These are phyloP conservation scores for Syrphus vitripennis DNA, from an alignment of 2,888 invertebrate species.

Conservation along the genomic window DNA sequence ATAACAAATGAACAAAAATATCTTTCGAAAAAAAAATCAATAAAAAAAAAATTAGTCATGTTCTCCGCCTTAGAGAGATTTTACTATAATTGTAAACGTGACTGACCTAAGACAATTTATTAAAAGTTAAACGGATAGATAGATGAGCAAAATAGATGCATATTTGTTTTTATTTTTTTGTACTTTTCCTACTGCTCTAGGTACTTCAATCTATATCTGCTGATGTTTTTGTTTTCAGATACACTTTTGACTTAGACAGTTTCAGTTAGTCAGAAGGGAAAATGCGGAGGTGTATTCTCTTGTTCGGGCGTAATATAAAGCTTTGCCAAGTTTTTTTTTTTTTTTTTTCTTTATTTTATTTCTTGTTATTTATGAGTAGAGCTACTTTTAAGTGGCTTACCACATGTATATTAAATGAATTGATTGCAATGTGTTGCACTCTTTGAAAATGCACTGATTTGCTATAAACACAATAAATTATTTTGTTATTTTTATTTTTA, in stretches of 20 bases:
- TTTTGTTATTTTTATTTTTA: neutral
- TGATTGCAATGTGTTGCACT: constrained; percentile 22
- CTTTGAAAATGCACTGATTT: constrained; percentile 31
- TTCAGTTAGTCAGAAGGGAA: neutral
- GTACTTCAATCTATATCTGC: neutral
- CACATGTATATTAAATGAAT: constrained; percentile 27
- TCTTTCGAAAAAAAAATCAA: too few relatives aligned
- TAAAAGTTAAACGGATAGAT: constrained; percentile 55
- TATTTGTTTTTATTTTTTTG: neutral
- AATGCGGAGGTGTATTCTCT: constrained; percentile 4
- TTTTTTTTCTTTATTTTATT: neutral
- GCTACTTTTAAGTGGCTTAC: constrained; percentile 20
- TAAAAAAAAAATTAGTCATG: neutral
- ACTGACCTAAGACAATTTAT: constrained; percentile 68
- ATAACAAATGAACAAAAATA: neutral
- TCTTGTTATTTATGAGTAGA: constrained; percentile 38
- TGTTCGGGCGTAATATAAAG: neutral
- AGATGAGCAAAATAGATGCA: constrained; percentile 22
- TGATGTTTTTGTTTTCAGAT: neutral
- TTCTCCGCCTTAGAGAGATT: neutral
- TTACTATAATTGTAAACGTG: constrained; percentile 17
- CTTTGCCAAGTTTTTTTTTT: constrained; percentile 1
- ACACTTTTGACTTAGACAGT: neutral
- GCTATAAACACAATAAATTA: constrained; percentile 12
- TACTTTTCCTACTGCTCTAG: neutral